phyloP scores from a whole-genome alignment of 2,113 vertebrate genomes.

The Platichthys stellatus region DNA sequence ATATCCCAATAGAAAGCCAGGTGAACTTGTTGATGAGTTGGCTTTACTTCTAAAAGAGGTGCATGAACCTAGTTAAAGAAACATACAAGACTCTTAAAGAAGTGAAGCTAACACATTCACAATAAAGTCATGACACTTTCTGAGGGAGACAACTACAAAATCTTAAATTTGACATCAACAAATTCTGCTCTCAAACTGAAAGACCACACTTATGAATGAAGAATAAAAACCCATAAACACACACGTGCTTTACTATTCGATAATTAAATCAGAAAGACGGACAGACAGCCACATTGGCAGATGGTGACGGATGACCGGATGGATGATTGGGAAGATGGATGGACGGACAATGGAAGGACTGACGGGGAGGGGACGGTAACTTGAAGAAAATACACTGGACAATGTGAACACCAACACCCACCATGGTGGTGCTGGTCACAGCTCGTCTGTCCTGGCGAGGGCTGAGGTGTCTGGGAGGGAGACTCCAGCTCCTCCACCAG shows the following conservation, averaged over 20 bases:
- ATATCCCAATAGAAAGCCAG: no score
- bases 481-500: slow-evolving; percentile 83
- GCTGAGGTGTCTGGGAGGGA: slow-evolving; percentile 75
- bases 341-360: background rate
- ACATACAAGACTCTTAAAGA: no score
- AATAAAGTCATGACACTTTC: no score
- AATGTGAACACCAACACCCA: slow-evolving; percentile 81
- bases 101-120: no score
- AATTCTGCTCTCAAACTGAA: no score
- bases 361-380: slow-evolving; percentile 7
- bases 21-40: no score
- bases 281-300: background rate
- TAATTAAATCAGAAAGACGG: background rate
- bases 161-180: no score
- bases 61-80: no score
- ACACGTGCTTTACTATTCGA: background rate
- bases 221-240: background rate
- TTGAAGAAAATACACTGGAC: slow-evolving; percentile 39
- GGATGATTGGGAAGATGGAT: background rate
- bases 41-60: no score
- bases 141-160: no score
- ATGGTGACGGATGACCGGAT: background rate
- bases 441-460: slow-evolving; percentile 77
- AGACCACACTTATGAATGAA: no score
- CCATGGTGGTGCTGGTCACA: slow-evolving; percentile 85